Conservation (phyloP, 2,113 vertebrate genomes). For the Poecile atricapillus region DNA sequence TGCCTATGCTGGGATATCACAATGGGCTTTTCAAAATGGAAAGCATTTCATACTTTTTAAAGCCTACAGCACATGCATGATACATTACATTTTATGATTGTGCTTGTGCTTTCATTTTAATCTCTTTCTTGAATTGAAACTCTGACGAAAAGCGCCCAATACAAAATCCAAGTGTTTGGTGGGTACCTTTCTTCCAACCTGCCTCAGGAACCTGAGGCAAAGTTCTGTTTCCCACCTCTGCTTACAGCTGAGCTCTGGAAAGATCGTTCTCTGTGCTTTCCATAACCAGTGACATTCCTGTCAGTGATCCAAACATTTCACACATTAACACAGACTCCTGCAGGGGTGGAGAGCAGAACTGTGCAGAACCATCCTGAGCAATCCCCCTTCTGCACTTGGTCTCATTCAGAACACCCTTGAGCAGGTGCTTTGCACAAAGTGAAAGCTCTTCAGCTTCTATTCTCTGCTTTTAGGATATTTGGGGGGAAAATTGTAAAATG, state of each 20-base stretch:
- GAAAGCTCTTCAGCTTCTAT: not conserved
- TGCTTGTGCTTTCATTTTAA: not conserved
- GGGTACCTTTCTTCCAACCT: not conserved
- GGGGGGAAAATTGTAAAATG: not conserved
- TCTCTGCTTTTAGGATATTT: not conserved
- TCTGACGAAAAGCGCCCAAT: not conserved
- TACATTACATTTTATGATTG: not conserved
- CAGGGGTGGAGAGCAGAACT: not conserved
- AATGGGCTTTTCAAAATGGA: not conserved
- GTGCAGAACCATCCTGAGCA: not conserved
- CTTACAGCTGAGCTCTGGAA: not conserved
- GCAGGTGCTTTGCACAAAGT: not conserved
- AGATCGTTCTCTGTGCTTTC: accelerated
- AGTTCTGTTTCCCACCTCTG: not conserved
- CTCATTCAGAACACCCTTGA: not conserved
- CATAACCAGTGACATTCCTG: not conserved
- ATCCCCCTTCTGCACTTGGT: not conserved
- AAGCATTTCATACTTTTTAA: not conserved
- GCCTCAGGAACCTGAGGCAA: not conserved
- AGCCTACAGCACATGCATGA: not conserved
- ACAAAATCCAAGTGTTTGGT: not conserved
- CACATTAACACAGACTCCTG: accelerated
- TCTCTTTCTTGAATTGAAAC: not conserved
- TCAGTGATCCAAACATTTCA: not conserved
- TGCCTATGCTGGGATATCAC: not conserved